phyloP scores from a whole-genome alignment of 1,140 invertebrate genomes.

The Gerris buenoi region DNA sequence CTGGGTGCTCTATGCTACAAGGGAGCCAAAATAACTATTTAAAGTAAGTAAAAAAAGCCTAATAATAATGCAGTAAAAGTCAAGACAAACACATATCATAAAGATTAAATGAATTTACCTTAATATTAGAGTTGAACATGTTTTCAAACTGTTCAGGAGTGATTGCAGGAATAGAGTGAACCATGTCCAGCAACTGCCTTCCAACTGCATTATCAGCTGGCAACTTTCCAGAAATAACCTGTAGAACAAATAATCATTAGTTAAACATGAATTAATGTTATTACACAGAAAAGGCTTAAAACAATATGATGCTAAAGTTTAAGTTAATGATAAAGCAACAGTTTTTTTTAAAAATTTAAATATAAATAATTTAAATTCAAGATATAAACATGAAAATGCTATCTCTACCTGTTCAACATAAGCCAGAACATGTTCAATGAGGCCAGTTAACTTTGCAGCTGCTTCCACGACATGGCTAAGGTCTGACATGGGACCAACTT shows the following conservation, averaged over 20 bases:
- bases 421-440: constrained; percentile 62
- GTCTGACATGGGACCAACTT: constrained; percentile 68
- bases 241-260: no score
- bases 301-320: no score
- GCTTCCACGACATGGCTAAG: constrained; percentile 73
- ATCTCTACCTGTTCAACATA: constrained; percentile 71
- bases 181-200: constrained; percentile 69
- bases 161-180: constrained; percentile 81
- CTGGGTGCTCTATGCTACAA: no score
- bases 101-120: no score
- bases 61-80: no score
- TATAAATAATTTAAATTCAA: not conserved
- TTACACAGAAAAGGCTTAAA: no score
- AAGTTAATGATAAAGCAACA: no score
- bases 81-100: no score
- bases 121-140: constrained; percentile 91
- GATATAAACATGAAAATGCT: not conserved
- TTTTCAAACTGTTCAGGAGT: constrained; percentile 76
- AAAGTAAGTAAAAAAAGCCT: no score
- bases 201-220: constrained; percentile 66
- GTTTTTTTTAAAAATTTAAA: no score
- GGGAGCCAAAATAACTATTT: no score
- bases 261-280: no score
- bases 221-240: constrained; percentile 41
- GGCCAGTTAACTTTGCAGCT: constrained; percentile 51